Base-by-base conservation (phyloP, 2,113 vertebrate genomes). In the Prolemur simus region DNA sequence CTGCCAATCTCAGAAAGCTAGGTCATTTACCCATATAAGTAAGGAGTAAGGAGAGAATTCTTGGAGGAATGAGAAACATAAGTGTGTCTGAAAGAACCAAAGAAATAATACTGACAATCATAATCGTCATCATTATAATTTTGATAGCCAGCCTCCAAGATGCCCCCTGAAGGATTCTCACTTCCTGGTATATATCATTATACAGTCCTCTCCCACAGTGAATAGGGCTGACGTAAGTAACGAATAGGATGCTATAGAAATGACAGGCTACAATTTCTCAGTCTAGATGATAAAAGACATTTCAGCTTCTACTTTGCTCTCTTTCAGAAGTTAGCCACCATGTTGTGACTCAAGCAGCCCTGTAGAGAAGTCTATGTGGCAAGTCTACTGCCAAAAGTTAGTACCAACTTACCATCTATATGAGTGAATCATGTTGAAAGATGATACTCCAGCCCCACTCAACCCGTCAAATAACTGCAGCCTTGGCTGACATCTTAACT, bases 361-460 rank as follows among this genome's bases (percentile, higher is more conserved):
- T 54, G 23, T 10, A 13, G 52, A 91, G 42, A 85, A 88, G 10
- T 66, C 23, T 87, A 15, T 63, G 42, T 80, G 52, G 60, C 29
- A 66, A 81, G 52, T 8, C 39, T 84, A 18, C 39, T 34, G 37
- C 27, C 11, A 52, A 74, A n/a, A 93, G 42, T 34, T 10, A 80
- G 64, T 25, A 84, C 15, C 64, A 74, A 84, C 20, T n/a, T 82
- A 11, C 56, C 66, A 89, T 81, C 18, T 29, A 18, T 7, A n/a
- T 76, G 68, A 80, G 8, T 85, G 39, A 91, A 18, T 89, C n/a
- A 83, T 69, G 15, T 69, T 78, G 56, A 96, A 92, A 94, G 49
- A 74, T 12, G 64, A 64, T 64, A 52, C 49, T 91, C 52, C 18
- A 90, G 27, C 10, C 60, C 25, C n/a, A 42, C 5, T 71, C 54